Base-by-base conservation (phyloP, 23 tunicate genomes). In the Halocynthia aurantium region DNA sequence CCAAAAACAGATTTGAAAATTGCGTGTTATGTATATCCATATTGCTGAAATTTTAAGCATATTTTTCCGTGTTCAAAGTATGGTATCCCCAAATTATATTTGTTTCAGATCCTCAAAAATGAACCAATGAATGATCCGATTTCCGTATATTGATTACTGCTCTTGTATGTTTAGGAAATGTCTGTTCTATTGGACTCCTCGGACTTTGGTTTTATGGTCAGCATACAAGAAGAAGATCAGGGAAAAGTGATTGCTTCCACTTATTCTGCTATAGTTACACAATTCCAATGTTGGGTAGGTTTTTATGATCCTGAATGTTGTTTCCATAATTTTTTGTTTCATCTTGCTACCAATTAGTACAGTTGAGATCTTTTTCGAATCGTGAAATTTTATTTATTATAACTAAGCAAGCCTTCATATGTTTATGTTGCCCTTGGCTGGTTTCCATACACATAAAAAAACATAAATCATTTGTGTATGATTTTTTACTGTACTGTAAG, bases 261-360 rank as follows among this genome's bases (percentile, higher is more conserved):
- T 11, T 88, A 75, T 65, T 65, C 86, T 13, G 87, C 86, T 49
- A 76, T 83, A 60, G 86, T 83, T 8, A 79, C 83, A 6, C 95
- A 88, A 5, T 88, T 88, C 73, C 76, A 83, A 7, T 88, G 87
- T 63, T 88, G 95, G 95, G 95, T 88, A 65, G 63, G 75, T n/a
- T 69, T 31, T 50, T 31, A 52, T 10, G 15, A n/a, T 75, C 62
- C 22, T 55, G 51, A 21, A 54, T 55, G 13, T 18, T 55, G 13
- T 18, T 51, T 31, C 77, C 21, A 17, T 76, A 15, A 15, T 50
- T 2, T 5, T 51, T 72, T 58, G 63, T 13, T 58, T 13, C 17
- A 13, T 13, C 15, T 58, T 13, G 17, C 63, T 58, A n/a, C 15
- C 63, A 13, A n/a, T n/a, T 13, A 58, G n/a, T 58, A n/a, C 1